These are phyloP conservation scores for Drosophila mayri DNA, from an alignment of 1,140 invertebrate species.

Conservation along the genomic window DNA sequence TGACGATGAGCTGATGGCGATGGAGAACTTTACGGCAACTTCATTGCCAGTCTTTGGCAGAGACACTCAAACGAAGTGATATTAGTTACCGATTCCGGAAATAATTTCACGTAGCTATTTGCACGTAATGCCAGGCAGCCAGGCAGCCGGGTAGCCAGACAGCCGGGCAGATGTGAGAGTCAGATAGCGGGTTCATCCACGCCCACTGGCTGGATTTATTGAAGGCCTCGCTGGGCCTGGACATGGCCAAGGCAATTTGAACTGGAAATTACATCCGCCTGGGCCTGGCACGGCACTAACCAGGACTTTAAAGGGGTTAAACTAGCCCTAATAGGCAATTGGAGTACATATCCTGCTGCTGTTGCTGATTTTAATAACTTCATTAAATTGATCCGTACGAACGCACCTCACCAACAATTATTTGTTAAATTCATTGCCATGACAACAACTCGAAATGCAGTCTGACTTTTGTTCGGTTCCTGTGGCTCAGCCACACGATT, in stretches of 20 bases:
- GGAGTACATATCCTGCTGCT: slow-evolving; percentile 8
- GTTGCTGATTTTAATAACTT: slow-evolving; percentile 42
- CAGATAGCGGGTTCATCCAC: slow-evolving; percentile 33
- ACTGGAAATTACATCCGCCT: slow-evolving; percentile 70
- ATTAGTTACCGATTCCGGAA: slow-evolving; percentile 77
- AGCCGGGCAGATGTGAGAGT: slow-evolving; percentile 18
- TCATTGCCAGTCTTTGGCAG: slow-evolving; percentile 62
- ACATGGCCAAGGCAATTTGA: slow-evolving; percentile 62
- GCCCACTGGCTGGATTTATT: slow-evolving; percentile 63
- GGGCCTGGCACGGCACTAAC: not conserved
- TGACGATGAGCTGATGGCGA: slow-evolving; percentile 15
- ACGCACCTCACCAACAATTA: slow-evolving; percentile 13
- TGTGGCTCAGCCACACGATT: not conserved
- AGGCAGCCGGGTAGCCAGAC: slow-evolving; percentile 11
- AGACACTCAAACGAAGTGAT: slow-evolving; percentile 63
- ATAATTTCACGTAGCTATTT: slow-evolving; percentile 81
- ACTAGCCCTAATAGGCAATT: not conserved
- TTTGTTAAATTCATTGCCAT: slow-evolving; percentile 17
- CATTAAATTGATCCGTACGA: slow-evolving; percentile 55
- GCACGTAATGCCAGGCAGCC: slow-evolving; percentile 57
- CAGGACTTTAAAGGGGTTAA: not conserved
- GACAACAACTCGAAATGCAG: not conserved
- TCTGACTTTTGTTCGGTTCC: not conserved
- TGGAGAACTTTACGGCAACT: slow-evolving; percentile 62
- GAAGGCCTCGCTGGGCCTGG: slow-evolving; percentile 30